phyloP scores from a whole-genome alignment of 2,797 vertebrate species.

The Adrianichthys oophorus region DNA sequence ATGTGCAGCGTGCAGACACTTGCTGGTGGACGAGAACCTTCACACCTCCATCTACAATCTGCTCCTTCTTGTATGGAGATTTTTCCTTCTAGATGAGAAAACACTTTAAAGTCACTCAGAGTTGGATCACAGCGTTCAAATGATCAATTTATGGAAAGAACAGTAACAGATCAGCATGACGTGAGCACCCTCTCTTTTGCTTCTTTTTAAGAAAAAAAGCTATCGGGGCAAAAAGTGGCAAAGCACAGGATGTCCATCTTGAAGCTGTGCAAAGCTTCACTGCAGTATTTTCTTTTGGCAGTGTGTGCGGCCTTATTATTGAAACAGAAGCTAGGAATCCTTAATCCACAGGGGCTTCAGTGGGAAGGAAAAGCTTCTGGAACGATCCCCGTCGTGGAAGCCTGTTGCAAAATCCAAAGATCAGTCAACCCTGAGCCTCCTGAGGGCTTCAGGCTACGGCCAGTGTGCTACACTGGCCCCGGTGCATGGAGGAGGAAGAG shows the following conservation, averaged over 20 bases:
- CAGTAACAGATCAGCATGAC: not conserved
- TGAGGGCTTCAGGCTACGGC: slow-evolving; percentile 62
- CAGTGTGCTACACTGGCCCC: slow-evolving; percentile 63
- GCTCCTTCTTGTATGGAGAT: not conserved
- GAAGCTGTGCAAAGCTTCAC: slow-evolving; percentile 37
- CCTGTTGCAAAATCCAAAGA: slow-evolving; percentile 70
- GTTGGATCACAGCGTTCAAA: too few relatives aligned
- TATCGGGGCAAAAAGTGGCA: slow-evolving; percentile 9
- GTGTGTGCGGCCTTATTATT: slow-evolving; percentile 71
- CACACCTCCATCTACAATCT: not conserved
- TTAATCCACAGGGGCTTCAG: slow-evolving; percentile 72
- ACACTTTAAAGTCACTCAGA: not conserved
- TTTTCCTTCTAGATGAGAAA: not conserved
- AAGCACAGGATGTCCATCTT: slow-evolving; percentile 22
- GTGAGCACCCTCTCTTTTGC: not conserved
- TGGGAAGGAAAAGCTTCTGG: slow-evolving; percentile 66
- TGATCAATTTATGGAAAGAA: not conserved
- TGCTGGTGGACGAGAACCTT: slow-evolving; percentile 9
- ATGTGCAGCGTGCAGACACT: not conserved
- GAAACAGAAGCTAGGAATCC: slow-evolving; percentile 68
- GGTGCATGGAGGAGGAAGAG: slow-evolving; percentile 31
- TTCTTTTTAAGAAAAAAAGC: not conserved
- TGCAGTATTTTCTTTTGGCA: slow-evolving; percentile 53
- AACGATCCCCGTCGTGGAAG: slow-evolving; percentile 65
- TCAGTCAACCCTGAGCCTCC: slow-evolving; percentile 73